Evolutionary conservation across 2,888 invertebrate genomes (phyloP), one percentile per base, ranked within the genome.

Genomic region (Malthinus seriepunctatus): DNA sequence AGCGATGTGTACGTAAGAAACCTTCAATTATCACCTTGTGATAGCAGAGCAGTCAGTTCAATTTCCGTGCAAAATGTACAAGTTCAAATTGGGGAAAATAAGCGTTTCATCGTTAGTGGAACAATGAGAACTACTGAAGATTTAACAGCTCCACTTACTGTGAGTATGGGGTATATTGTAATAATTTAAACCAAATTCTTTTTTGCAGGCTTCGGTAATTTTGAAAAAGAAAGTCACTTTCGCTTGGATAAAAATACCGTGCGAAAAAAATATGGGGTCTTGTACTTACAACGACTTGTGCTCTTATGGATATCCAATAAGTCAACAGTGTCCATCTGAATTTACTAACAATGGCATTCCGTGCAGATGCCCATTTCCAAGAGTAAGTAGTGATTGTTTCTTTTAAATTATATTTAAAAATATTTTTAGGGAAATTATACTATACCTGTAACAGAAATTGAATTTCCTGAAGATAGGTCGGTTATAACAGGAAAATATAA

Each of bases 321-420:
- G 66, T 51, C 32, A 62, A 49, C 52, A 57, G 8, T 72, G 72
- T 45, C 69, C 71, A 7, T 10, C 50, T 6, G 52, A 53, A 4
- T 70, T 70, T 37, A 34, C 38, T 6, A 45, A 63, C 48, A 67
- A 70, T 58, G 53, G 65, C 35, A 58, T 71, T 10, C 72, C 72
- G n/a, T 72, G 72, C 52, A 60, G 71, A 52, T 72, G 72, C 54
- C 72, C 72, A 1, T 66, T 72, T 44, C 39, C 59, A 33, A 66
- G 65, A 64, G 70, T 70, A 62, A 8, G 32, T 46, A 12, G 51
- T 35, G 9, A 23, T 14, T 34, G 10, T 14, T 39, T 31, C 45
- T 56, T 35, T 51, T 23, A 14, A 8, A 48, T 15, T 34, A 50
- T 32, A 38, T 51, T 57, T 23, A 14, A 32, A 38, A 8, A 14